Percentiles rank a stretch among this genome's conserved stretches.
Evolutionary conservation across 2,113 vertebrate species (phyloP).

Genomic region (Corythornis vintsioides): DNA sequence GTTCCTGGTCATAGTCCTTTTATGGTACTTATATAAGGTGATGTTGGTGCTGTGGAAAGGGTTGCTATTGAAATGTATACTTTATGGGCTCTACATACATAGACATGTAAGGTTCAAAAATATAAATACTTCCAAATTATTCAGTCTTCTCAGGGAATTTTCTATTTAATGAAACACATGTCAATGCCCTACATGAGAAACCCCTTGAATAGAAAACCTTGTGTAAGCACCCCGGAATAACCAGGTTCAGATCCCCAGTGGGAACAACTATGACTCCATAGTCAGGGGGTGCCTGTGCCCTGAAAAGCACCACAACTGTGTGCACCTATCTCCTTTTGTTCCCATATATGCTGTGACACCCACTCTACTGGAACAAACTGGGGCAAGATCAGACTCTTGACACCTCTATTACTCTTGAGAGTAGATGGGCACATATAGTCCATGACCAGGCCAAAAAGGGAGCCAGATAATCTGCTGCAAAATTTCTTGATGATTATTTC

Average conservation of each 20-base stretch:
- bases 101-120: not conserved
- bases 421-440: not conserved
- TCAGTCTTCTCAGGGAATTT: not conserved
- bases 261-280: not conserved
- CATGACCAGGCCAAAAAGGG: not conserved
- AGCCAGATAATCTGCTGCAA: not conserved
- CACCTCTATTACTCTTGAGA: not conserved
- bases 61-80: not conserved
- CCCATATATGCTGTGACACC: rapidly evolving
- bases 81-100: not conserved
- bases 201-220: not conserved
- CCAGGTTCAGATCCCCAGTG: not conserved
- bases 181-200: not conserved
- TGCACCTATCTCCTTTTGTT: rapidly evolving
- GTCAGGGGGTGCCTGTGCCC: not conserved
- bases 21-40: not conserved
- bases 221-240: not conserved
- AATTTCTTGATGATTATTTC: not conserved
- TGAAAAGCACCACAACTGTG: not conserved
- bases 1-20: not conserved
- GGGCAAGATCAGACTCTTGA: not conserved
- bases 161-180: not conserved
- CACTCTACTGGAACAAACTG: rapidly evolving
- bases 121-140: not conserved
- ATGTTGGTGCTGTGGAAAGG: not conserved